Percentiles rank a stretch among this genome's conserved stretches.
These are phyloP conservation scores for Eurytoma adleriae DNA, from an alignment of 2,888 invertebrate species.

Conservation along the genomic window DNA sequence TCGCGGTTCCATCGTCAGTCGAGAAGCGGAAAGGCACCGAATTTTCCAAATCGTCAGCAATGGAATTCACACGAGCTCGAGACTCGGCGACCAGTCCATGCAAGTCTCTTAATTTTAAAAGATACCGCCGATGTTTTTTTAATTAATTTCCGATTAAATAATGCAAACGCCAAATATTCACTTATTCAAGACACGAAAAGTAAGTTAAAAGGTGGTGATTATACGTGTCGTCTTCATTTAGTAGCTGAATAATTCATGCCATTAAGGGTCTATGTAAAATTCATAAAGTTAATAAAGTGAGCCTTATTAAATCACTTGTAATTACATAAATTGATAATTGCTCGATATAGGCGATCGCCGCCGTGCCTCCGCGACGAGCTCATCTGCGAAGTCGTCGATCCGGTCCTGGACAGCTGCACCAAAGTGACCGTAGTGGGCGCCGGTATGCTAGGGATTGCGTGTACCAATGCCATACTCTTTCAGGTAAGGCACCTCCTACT, in stretches of 20 bases:
- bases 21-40: too few species aligned
- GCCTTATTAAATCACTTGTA: not conserved
- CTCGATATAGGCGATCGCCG: constrained; percentile 17
- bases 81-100: too few species aligned
- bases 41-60: too few species aligned
- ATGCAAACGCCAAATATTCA: too few species aligned
- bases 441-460: constrained; percentile 81
- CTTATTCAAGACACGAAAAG: too few species aligned
- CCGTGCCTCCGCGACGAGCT: constrained; percentile 69
- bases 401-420: constrained; percentile 70
- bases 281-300: constrained; percentile 1
- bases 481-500: constrained; percentile 74
- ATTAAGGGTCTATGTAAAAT: constrained; percentile 9
- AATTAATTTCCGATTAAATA: too few species aligned
- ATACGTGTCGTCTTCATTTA: too few species aligned
- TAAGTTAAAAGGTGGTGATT: too few species aligned
- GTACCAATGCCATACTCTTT: constrained; percentile 79
- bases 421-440: constrained; percentile 82
- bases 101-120: too few species aligned
- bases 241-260: constrained; percentile 2
- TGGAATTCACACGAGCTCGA: too few species aligned
- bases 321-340: not conserved
- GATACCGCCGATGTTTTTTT: too few species aligned
- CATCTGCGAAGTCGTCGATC: constrained; percentile 69
- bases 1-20: not conserved